These are phyloP conservation scores for Troides oblongomaculatus DNA, from an alignment of 2,888 invertebrate genomes.

Conservation along the genomic window DNA sequence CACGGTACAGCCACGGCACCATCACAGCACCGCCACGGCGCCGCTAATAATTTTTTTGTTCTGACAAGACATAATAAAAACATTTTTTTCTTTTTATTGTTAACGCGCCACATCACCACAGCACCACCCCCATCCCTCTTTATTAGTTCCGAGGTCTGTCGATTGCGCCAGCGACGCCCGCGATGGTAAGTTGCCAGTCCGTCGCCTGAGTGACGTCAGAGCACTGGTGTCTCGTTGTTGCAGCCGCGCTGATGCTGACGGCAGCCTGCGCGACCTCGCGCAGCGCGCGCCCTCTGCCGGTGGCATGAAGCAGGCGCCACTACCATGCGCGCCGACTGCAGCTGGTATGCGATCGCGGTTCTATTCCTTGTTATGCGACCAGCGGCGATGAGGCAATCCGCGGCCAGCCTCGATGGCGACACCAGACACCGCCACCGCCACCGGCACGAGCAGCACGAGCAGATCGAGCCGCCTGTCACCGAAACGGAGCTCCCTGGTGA, in stretches of 20 bases:
- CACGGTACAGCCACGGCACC: too few relatives aligned
- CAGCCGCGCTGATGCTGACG: constrained; percentile 58
- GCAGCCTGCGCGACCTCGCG: too few relatives aligned
- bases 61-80: too few relatives aligned
- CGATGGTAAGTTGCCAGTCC: too few relatives aligned
- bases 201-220: too few relatives aligned
- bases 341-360: constrained; percentile 62
- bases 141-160: too few relatives aligned
- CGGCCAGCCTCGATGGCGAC: constrained; percentile 36
- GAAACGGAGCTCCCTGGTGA: constrained; percentile 41
- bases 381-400: constrained; percentile 32
- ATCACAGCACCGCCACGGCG: too few relatives aligned
- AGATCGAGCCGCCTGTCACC: constrained; percentile 47
- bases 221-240: constrained; percentile 45
- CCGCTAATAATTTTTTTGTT: too few relatives aligned
- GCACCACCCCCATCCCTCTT: too few relatives aligned
- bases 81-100: too few relatives aligned
- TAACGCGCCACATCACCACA: too few relatives aligned
- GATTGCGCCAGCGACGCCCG: too few relatives aligned
- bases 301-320: constrained; percentile 59
- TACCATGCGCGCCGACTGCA: constrained; percentile 62
- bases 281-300: constrained; percentile 32
- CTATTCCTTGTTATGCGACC: constrained; percentile 53
- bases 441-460: constrained; percentile 61
- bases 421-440: constrained; percentile 65